phyloP scores from a whole-genome alignment of 2,888 invertebrate species.

The Hypena proboscidalis region DNA sequence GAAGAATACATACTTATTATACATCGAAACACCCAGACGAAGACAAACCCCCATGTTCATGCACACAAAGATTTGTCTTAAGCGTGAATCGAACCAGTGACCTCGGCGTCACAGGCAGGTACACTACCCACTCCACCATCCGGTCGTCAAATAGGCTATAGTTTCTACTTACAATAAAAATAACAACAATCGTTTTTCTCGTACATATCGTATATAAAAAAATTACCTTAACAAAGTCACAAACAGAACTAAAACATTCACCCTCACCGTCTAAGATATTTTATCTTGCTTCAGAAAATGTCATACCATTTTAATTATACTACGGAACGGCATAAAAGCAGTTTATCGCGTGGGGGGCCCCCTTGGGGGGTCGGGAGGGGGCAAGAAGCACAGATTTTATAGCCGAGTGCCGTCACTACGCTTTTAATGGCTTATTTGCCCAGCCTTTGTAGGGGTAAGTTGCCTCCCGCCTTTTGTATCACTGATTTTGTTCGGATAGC shows the following conservation, averaged over 20 bases:
- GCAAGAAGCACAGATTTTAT: slow-evolving; percentile 85
- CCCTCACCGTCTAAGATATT: slow-evolving; percentile 55
- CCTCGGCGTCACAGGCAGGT: too few species aligned
- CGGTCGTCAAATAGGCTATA: too few species aligned
- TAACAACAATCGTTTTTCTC: too few species aligned
- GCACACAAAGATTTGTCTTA: too few species aligned
- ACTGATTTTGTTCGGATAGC: slow-evolving; percentile 78
- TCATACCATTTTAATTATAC: slow-evolving; percentile 82
- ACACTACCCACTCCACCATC: too few species aligned
- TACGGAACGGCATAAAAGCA: slow-evolving; percentile 80
- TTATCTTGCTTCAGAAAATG: slow-evolving; percentile 71
- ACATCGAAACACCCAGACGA: too few species aligned
- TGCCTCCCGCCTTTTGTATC: slow-evolving; percentile 67
- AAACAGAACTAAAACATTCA: slow-evolving; percentile 23
- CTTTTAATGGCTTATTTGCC: slow-evolving; percentile 85
- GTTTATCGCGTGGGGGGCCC: slow-evolving; percentile 68
- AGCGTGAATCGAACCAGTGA: too few species aligned
- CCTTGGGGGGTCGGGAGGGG: slow-evolving; percentile 58
- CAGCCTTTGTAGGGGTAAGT: slow-evolving; percentile 73
- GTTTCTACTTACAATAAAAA: too few species aligned
- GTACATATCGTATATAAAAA: not conserved
- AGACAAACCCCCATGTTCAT: too few species aligned
- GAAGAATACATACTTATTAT: too few species aligned
- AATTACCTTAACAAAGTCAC: slow-evolving; percentile 3
- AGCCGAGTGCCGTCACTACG: slow-evolving; percentile 78